A percentile compares a stretch with the other conserved stretches of the same genome.
phyloP scores from a whole-genome alignment of 2,113 vertebrate genomes.

The Ranitomeya imitator region DNA sequence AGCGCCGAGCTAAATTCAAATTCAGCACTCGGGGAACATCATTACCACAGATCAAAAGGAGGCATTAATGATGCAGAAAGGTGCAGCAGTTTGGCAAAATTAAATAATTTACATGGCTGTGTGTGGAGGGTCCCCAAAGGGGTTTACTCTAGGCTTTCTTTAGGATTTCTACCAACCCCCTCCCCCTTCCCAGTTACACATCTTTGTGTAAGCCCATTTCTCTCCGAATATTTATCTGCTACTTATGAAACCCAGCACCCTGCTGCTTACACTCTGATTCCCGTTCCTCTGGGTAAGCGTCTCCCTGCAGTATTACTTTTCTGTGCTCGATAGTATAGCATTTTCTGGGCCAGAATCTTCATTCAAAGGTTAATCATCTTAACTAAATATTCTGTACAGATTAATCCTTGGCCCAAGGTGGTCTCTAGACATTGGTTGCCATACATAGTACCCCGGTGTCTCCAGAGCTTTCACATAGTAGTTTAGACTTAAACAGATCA shows the following conservation, averaged over 20 bases:
- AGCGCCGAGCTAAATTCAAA: constrained; percentile 54
- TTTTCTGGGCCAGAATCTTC: constrained; percentile 39
- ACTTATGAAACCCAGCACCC: constrained; percentile 46
- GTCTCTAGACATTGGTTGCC: constrained; percentile 10
- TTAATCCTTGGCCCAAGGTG: constrained; percentile 37
- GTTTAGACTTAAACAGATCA: neutral
- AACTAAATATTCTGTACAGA: constrained; percentile 47
- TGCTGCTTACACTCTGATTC: constrained; percentile 53
- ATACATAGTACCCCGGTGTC: neutral
- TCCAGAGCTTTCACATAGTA: neutral
- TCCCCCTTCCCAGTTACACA: neutral
- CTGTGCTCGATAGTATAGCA: constrained; percentile 38
- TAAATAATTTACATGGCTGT: constrained; percentile 77
- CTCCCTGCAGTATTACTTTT: constrained; percentile 38
- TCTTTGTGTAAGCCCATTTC: constrained; percentile 18
- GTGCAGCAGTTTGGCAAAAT: constrained; percentile 80
- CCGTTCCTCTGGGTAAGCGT: constrained; percentile 32
- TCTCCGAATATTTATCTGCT: constrained; percentile 51
- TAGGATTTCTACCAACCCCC: constrained; percentile 17
- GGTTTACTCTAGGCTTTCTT: constrained; percentile 47
- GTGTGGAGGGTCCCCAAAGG: constrained; percentile 62
- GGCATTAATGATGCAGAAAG: constrained; percentile 79
- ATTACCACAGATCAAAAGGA: constrained; percentile 81
- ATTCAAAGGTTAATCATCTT: constrained; percentile 53
- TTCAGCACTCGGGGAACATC: constrained; percentile 70